These are phyloP conservation scores for pig (Sus scrofa) DNA, from an alignment of 2,113 vertebrate genomes.

Conservation along the genomic window T2T-Sscrofa CM000813.6:161222501-161223000, in stretches of 20 bases:
- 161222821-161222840: background rate
- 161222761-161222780: too few species aligned
- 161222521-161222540: background rate
- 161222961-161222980: background rate
- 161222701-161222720: background rate
- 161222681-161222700: too few species aligned
- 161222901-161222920: fast-evolving
- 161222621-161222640: background rate
- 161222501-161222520: background rate
- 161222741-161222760: fast-evolving
- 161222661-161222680: background rate
- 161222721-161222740: background rate
- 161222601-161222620: background rate
- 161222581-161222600: background rate
- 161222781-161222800: too few species aligned
- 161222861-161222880: background rate
- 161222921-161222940: background rate
- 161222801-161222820: background rate
- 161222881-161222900: background rate
- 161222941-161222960: too few species aligned
- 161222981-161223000: too few species aligned
- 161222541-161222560: background rate
- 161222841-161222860: background rate
- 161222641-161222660: background rate
- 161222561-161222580: background rate